These are phyloP conservation scores for Sinosuthora webbiana DNA, from an alignment of 2,113 vertebrate genomes.

Conservation along the genomic window DNA sequence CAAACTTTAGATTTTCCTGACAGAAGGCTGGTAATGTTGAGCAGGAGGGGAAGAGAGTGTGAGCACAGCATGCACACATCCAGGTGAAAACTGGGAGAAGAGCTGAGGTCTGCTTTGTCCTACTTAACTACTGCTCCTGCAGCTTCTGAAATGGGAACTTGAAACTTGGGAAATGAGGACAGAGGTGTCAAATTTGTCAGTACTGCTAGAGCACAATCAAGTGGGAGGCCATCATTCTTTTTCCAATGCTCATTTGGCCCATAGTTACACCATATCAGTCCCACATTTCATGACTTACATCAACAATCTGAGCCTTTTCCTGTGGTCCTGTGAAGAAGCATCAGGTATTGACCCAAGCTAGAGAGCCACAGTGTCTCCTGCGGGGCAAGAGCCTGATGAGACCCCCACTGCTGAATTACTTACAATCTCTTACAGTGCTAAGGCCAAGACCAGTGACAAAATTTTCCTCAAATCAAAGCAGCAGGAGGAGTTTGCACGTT, in stretches of 20 bases:
- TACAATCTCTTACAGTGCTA: neutral
- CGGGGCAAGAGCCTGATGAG: neutral
- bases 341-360: neutral
- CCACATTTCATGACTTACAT: neutral
- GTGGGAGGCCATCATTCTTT: fast-evolving
- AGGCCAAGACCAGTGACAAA: neutral
- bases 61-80: neutral
- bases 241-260: fast-evolving
- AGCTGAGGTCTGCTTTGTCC: neutral
- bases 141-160: neutral
- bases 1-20: neutral
- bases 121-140: neutral
- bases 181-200: neutral
- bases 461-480: neutral
- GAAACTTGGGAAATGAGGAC: neutral
- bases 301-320: neutral
- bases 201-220: neutral
- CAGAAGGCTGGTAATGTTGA: neutral
- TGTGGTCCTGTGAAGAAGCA: neutral
- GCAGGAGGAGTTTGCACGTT: neutral
- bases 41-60: fast-evolving
- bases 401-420: neutral
- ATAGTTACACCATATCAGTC: fast-evolving
- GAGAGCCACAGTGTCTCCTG: neutral
- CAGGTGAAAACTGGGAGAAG: neutral